phyloP scores from a whole-genome alignment of 2,797 vertebrate genomes.

The Pyrocephalus nanus region DNA sequence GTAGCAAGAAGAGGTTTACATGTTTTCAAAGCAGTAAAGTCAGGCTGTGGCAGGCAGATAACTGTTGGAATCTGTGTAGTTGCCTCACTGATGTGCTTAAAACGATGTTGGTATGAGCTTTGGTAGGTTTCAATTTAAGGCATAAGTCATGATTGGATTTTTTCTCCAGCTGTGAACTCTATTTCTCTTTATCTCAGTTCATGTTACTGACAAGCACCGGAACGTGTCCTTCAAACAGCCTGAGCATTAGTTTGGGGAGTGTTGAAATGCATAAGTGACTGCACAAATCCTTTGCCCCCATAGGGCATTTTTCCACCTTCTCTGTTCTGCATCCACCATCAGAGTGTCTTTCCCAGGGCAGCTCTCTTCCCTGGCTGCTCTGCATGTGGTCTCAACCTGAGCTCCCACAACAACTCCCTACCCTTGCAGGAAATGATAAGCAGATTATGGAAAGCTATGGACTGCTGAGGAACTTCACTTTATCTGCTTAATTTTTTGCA shows the following conservation, averaged over 20 bases:
- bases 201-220: background rate
- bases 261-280: background rate
- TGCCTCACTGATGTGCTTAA: background rate
- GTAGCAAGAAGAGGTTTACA: background rate
- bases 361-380: background rate
- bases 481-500: background rate
- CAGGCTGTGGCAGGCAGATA: background rate
- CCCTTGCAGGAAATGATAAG: background rate
- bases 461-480: background rate
- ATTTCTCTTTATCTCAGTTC: background rate
- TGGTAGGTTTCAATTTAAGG: background rate
- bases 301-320: background rate
- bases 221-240: background rate
- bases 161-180: background rate
- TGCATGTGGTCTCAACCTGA: background rate
- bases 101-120: background rate
- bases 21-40: background rate
- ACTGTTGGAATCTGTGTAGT: background rate
- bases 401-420: background rate
- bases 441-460: background rate
- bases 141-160: background rate
- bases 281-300: background rate
- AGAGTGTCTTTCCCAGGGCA: background rate
- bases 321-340: background rate
- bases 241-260: background rate